Evolutionary conservation across 2,113 vertebrate species (phyloP).

Genomic region (Alexandromys fortis): DNA sequence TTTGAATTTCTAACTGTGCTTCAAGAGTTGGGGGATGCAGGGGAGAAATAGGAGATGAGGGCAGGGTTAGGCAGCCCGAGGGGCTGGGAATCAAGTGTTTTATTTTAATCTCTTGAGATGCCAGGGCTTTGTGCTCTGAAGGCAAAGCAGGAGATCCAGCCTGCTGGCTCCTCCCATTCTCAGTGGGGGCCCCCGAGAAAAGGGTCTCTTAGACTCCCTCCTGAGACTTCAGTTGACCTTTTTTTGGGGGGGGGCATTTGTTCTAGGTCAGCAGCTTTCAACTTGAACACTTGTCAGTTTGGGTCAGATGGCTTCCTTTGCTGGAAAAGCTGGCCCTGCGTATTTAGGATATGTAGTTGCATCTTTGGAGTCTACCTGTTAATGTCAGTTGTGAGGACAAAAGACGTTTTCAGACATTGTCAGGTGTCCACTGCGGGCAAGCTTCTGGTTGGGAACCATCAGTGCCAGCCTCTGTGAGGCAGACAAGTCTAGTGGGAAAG

Average conservation of each 20-base stretch:
- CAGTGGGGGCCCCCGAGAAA: slow-evolving; percentile 12
- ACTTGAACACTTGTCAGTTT: neutral
- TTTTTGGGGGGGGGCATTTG: neutral
- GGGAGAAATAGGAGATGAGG: slow-evolving; percentile 75
- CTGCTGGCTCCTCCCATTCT: slow-evolving; percentile 28
- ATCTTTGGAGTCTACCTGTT: neutral
- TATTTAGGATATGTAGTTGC: neutral
- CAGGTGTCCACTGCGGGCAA: neutral
- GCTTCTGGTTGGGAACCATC: neutral
- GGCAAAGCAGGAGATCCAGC: slow-evolving; percentile 28
- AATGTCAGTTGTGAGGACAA: neutral
- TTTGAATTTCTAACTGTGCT: slow-evolving; percentile 75
- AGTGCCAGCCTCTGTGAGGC: neutral
- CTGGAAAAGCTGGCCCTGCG: neutral
- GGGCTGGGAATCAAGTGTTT: slow-evolving; percentile 69
- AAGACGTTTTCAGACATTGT: neutral
- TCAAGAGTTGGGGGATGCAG: slow-evolving; percentile 52
- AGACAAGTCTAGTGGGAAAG: neutral
- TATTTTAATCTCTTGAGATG: slow-evolving; percentile 77
- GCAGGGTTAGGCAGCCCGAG: slow-evolving; percentile 70
- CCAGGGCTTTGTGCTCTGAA: slow-evolving; percentile 66
- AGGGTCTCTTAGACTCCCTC: neutral
- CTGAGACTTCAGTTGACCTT: neutral
- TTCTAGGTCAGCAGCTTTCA: neutral
- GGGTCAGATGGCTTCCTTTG: neutral